Percentiles rank a stretch among this genome's conserved stretches.
phyloP scores from a whole-genome alignment of 2,113 vertebrate genomes.

The Gasterosteus nipponicus region DNA sequence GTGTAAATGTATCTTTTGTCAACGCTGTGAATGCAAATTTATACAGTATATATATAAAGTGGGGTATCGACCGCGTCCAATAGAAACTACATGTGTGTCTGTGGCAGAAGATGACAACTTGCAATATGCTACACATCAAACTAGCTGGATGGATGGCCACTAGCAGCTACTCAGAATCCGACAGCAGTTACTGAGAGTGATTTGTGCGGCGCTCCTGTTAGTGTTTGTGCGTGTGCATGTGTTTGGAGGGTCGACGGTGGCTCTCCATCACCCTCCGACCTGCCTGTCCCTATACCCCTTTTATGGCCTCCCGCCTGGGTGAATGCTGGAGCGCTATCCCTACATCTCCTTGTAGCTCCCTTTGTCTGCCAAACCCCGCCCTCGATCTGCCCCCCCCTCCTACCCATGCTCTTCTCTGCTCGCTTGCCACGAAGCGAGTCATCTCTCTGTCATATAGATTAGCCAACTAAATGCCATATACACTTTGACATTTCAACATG shows the following conservation, averaged over 20 bases:
- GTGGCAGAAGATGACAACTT: constrained; percentile 22
- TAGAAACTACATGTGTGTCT: neutral
- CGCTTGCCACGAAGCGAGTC: constrained; percentile 38
- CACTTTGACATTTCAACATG: constrained; percentile 54
- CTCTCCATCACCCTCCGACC: constrained; percentile 60
- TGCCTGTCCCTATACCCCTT: constrained; percentile 55
- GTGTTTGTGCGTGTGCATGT: constrained; percentile 36
- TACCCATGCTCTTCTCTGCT: constrained; percentile 25
- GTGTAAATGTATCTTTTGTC: constrained; percentile 40
- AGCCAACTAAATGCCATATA: constrained; percentile 38
- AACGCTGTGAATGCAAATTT: constrained; percentile 33
- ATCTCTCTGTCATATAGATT: constrained; percentile 56
- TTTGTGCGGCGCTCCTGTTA: constrained; percentile 58
- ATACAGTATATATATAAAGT: neutral
- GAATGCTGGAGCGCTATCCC: constrained; percentile 60
- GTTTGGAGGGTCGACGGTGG: constrained; percentile 32
- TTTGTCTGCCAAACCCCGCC: constrained; percentile 75
- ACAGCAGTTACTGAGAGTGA: constrained; percentile 50
- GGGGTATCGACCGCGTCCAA: neutral
- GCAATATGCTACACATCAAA: constrained; percentile 26
- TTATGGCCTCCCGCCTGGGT: constrained; percentile 66
- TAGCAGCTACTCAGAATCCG: constrained; percentile 28
- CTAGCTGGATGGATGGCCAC: constrained; percentile 14
- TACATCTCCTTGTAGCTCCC: constrained; percentile 63
- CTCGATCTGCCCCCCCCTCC: constrained; percentile 7